Evolutionary conservation across 1,140 invertebrate genomes (phyloP).

Genomic region (Ganaspis sp.): DNA sequence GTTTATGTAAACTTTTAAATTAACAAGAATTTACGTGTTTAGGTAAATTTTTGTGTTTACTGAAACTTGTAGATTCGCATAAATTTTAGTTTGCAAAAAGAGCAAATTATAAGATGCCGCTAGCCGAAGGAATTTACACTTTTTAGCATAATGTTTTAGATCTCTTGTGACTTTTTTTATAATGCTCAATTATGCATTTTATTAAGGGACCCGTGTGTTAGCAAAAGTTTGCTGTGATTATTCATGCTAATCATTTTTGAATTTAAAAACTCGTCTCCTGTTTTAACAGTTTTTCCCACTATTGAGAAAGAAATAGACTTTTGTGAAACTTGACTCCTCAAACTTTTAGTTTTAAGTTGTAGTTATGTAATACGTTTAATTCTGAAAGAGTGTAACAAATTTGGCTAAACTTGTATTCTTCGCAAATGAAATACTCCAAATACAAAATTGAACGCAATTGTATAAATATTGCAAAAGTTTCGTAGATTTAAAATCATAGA

Average conservation of each 20-base stretch:
- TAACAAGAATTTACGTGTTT: no score
- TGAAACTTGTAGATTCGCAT: no score
- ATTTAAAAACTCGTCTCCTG: background rate
- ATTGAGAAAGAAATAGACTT: background rate
- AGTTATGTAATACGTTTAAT: background rate
- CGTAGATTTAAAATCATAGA: background rate
- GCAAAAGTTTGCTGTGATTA: constrained; percentile 8
- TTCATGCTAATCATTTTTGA: background rate
- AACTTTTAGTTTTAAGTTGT: background rate
- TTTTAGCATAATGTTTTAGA: background rate
- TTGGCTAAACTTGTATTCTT: background rate
- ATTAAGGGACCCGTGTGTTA: background rate
- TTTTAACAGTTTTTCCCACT: background rate
- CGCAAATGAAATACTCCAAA: background rate
- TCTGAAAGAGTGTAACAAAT: background rate
- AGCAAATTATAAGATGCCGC: background rate
- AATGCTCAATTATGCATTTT: constrained; percentile 16
- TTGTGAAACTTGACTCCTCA: background rate
- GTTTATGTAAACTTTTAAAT: no score
- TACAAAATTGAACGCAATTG: background rate
- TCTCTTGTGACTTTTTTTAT: background rate
- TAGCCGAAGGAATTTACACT: constrained; percentile 7
- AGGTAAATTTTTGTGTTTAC: no score
- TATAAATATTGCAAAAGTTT: constrained; percentile 5
- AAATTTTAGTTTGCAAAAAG: background rate